A percentile compares a stretch with the other conserved stretches of the same genome.
Conservation (phyloP, 2,113 vertebrate genomes). For the Noctilio leporinus region DNA sequence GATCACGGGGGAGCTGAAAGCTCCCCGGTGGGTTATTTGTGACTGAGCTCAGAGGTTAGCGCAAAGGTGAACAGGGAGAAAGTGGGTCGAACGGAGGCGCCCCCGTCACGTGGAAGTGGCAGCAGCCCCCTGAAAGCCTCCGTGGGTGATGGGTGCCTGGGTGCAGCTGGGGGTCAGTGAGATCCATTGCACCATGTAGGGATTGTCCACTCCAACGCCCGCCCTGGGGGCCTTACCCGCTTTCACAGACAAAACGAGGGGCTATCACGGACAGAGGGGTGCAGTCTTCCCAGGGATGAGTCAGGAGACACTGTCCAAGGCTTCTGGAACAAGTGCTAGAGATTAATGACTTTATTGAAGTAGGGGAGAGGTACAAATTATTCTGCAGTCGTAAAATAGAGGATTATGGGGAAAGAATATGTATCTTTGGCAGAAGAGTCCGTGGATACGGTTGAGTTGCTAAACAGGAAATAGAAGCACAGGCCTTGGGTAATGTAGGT, state of each 20-base stretch:
- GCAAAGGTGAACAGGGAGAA: not conserved
- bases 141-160: rapidly evolving
- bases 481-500: rapidly evolving
- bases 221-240: not conserved
- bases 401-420: not conserved
- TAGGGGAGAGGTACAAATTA: not conserved
- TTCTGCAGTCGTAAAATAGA: not conserved
- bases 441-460: not conserved
- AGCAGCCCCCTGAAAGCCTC: not conserved
- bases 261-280: too few relatives aligned
- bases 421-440: not conserved
- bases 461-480: not conserved
- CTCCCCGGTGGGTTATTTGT: not conserved
- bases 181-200: not conserved
- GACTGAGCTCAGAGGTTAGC: not conserved
- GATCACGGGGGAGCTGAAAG: not conserved
- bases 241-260: rapidly evolving
- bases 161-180: rapidly evolving
- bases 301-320: not conserved
- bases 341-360: not conserved
- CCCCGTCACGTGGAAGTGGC: not conserved
- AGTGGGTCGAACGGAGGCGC: too few relatives aligned
- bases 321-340: not conserved
- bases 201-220: not conserved
- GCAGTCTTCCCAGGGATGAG: not conserved